Evolutionary conservation across 2,113 vertebrate species (phyloP).

Genomic region (Bos javanicus): DNA sequence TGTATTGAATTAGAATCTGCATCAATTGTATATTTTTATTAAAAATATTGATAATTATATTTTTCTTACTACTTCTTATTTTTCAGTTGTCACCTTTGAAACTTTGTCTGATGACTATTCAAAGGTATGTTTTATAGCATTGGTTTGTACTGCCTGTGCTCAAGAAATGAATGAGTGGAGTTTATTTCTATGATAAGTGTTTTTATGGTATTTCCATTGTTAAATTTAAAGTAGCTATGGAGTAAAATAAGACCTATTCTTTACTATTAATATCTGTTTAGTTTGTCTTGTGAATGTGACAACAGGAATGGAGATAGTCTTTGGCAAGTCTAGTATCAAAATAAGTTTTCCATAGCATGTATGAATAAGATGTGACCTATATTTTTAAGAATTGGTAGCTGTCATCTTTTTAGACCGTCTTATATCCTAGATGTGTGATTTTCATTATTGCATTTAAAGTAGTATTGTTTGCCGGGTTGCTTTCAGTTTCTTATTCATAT

Average conservation of each 20-base stretch:
- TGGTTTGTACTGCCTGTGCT: neutral
- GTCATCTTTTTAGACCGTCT: neutral
- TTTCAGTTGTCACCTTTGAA: constrained; percentile 94
- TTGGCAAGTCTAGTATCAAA: neutral
- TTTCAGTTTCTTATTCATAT: neutral
- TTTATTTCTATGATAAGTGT: neutral
- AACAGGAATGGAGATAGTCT: neutral
- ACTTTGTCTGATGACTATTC: constrained; percentile 98
- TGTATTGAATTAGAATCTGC: neutral
- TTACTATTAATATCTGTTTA: neutral
- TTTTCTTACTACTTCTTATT: constrained; percentile 65
- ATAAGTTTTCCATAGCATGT: neutral
- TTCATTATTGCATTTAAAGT: neutral
- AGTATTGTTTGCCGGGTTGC: neutral
- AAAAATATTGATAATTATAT: neutral
- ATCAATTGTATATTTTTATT: neutral
- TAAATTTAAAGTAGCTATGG: neutral
- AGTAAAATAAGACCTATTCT: neutral
- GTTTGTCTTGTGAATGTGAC: neutral
- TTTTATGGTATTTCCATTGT: neutral
- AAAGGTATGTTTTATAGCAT: constrained; percentile 86
- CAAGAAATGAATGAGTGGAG: neutral
- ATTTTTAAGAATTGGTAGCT: neutral
- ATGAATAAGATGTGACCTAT: neutral
- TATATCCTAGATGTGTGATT: neutral